These are phyloP conservation scores for Hypomesus transpacificus DNA, from an alignment of 2,113 vertebrate genomes.

Conservation along the genomic window DNA sequence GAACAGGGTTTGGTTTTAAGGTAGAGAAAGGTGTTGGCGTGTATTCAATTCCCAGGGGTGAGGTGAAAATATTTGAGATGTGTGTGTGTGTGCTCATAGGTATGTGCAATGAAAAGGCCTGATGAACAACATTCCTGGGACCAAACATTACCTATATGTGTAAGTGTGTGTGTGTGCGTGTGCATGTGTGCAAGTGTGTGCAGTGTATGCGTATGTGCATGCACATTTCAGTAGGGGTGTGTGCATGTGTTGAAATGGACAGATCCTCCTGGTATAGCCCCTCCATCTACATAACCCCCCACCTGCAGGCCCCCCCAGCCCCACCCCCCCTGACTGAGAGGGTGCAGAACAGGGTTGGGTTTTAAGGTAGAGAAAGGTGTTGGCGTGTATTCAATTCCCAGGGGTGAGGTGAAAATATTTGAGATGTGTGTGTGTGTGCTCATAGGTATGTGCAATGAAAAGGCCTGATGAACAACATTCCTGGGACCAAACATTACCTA, in stretches of 20 bases:
- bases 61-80: not conserved
- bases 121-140: conserved; percentile 61
- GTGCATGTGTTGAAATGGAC: not conserved
- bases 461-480: conserved; percentile 62
- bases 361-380: not conserved
- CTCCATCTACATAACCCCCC: too few species aligned
- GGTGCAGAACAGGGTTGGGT: not conserved
- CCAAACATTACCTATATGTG: conserved; percentile 25
- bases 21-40: not conserved
- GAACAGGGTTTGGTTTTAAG: not conserved
- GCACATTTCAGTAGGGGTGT: not conserved
- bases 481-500: conserved; percentile 33
- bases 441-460: conserved; percentile 14
- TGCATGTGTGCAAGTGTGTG: not conserved
- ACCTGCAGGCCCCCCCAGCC: too few species aligned
- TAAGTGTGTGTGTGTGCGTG: not conserved
- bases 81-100: conserved; percentile 1
- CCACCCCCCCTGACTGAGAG: too few species aligned
- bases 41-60: not conserved
- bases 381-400: not conserved
- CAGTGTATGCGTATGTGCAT: not conserved
- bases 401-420: not conserved
- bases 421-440: not conserved
- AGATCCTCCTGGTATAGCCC: too few species aligned
- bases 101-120: conserved; percentile 30